Evolutionary conservation across 2,888 invertebrate genomes (phyloP).

Genomic region (Dasypolia templi): DNA sequence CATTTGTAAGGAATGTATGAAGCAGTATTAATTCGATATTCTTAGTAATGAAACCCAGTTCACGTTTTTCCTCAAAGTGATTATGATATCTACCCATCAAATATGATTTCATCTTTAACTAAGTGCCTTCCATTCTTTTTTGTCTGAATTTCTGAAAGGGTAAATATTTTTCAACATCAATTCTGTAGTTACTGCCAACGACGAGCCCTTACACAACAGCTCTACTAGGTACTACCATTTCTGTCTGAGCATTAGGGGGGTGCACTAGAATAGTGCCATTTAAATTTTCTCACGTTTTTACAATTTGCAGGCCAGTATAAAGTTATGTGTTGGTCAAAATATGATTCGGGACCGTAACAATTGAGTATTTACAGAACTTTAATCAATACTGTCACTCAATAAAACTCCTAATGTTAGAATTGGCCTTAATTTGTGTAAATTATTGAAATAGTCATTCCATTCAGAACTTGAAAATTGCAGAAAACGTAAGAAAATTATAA

Average conservation of each 20-base stretch:
- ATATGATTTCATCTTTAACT: constrained; percentile 24
- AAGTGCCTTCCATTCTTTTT: constrained; percentile 2
- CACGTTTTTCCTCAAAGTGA: constrained; percentile 10
- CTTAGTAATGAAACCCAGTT: constrained; percentile 5
- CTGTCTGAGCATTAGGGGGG: neutral
- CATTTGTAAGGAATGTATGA: neutral
- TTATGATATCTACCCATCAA: constrained; percentile 19
- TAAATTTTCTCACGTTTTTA: neutral
- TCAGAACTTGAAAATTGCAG: neutral
- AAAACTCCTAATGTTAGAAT: neutral
- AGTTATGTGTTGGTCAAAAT: neutral
- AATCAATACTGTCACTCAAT: neutral
- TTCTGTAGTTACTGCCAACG: neutral
- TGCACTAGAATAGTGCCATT: neutral
- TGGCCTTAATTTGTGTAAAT: neutral
- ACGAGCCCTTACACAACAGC: neutral
- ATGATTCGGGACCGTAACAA: neutral
- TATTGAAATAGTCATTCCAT: neutral
- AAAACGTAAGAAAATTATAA: neutral
- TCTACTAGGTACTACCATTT: neutral
- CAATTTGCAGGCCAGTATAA: neutral
- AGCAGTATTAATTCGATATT: constrained; percentile 8
- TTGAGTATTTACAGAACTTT: neutral
- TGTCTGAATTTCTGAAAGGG: neutral
- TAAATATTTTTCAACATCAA: neutral